phyloP scores from a whole-genome alignment of 2,888 invertebrate species.

The Pyrgus malvae region DNA sequence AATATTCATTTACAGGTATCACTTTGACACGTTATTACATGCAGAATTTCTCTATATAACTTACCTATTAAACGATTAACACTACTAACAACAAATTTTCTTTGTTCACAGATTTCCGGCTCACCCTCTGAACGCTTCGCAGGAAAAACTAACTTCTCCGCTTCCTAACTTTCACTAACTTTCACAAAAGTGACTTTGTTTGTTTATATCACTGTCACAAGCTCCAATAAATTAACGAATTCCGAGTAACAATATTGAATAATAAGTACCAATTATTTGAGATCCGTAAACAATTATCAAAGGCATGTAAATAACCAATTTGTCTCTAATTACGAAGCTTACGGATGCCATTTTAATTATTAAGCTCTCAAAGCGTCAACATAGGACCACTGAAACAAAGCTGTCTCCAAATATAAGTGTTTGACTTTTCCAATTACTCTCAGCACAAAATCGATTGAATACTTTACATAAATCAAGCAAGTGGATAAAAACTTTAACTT shows the following conservation, averaged over 20 bases:
- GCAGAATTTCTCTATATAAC: too few relatives aligned
- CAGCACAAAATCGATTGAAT: neutral
- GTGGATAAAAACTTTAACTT: too few relatives aligned
- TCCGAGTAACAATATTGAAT: slow-evolving; percentile 15
- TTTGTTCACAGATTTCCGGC: slow-evolving; percentile 73
- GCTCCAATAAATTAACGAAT: neutral
- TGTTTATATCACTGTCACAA: neutral
- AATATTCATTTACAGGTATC: too few relatives aligned
- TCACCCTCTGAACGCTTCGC: slow-evolving; percentile 40
- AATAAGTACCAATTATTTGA: slow-evolving; percentile 10
- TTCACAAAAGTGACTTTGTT: slow-evolving; percentile 7
- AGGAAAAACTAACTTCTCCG: slow-evolving; percentile 20
- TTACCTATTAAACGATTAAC: slow-evolving; percentile 59
- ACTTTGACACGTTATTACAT: too few relatives aligned
- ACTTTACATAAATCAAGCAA: neutral
- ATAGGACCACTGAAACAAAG: slow-evolving; percentile 11
- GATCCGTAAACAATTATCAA: slow-evolving; percentile 16
- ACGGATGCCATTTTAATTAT: slow-evolving; percentile 20
- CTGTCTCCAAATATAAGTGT: slow-evolving; percentile 2
- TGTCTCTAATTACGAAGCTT: slow-evolving; percentile 9
- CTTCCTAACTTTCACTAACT: slow-evolving; percentile 28
- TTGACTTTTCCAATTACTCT: slow-evolving; percentile 6
- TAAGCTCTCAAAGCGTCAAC: slow-evolving; percentile 20
- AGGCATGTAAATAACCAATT: slow-evolving; percentile 14
- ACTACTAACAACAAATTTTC: slow-evolving; percentile 67